A percentile compares a stretch with the other conserved stretches of the same genome.
phyloP scores from a whole-genome alignment of 2,113 vertebrate genomes.

The Corythornis vintsioides region DNA sequence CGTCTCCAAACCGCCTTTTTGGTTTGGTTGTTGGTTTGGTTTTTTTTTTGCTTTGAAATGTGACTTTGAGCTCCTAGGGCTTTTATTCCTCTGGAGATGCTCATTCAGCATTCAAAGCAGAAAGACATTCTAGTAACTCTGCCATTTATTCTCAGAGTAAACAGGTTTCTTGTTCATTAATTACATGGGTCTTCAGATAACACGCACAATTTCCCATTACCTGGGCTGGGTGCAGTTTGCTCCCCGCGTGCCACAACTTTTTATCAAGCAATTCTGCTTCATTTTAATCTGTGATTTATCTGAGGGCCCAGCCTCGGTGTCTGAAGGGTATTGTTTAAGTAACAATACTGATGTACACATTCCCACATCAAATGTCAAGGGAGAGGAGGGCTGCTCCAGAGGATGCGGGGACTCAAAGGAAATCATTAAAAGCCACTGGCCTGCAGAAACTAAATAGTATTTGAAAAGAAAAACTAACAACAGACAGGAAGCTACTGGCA shows the following conservation, averaged over 20 bases:
- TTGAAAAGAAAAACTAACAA: constrained; percentile 61
- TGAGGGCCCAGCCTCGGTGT: background rate
- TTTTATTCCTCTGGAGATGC: constrained; percentile 11
- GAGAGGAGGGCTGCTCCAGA: constrained; percentile 50
- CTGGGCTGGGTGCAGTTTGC: constrained; percentile 28
- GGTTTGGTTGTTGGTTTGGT: too few relatives aligned
- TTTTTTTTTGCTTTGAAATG: background rate
- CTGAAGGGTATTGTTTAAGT: constrained; percentile 63
- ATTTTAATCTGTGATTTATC: constrained; percentile 59
- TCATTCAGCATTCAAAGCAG: constrained; percentile 33
- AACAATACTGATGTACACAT: constrained; percentile 60
- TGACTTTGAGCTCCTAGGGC: constrained; percentile 4
- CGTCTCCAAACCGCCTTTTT: too few relatives aligned
- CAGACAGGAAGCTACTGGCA: constrained; percentile 50
- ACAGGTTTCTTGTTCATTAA: constrained; percentile 64
- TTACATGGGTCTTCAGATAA: constrained; percentile 55
- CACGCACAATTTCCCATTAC: constrained; percentile 25
- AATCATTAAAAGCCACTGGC: constrained; percentile 66
- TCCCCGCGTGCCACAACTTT: constrained; percentile 31
- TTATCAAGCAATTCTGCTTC: constrained; percentile 34
- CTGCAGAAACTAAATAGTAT: constrained; percentile 61
- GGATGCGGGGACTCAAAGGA: constrained; percentile 63
- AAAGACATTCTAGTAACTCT: constrained; percentile 19
- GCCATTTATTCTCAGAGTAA: constrained; percentile 54
- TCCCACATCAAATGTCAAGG: constrained; percentile 68